Evolutionary conservation across 2,797 vertebrate genomes (phyloP).

Genomic region (Hydrophis major): DNA sequence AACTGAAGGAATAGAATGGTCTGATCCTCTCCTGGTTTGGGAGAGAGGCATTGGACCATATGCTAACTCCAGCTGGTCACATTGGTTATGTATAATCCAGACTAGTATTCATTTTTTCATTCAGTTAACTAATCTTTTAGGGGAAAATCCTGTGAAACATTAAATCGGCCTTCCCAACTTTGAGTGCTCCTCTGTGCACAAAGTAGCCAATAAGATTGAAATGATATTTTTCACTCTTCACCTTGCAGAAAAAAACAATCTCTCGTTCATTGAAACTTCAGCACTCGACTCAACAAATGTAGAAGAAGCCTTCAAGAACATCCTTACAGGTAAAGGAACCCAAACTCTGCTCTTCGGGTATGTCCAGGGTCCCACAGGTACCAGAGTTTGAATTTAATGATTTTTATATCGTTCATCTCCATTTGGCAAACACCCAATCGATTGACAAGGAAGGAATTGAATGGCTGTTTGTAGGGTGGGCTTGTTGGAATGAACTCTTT

Average conservation of each 20-base stretch:
- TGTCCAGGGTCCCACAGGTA: neutral
- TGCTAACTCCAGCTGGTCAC: neutral
- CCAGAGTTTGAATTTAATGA: neutral
- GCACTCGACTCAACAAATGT: conserved; percentile 98
- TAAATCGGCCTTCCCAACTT: neutral
- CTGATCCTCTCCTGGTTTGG: neutral
- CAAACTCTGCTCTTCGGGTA: no score
- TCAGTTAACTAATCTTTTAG: neutral
- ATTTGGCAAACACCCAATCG: neutral
- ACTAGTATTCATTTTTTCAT: neutral
- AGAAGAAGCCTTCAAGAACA: conserved; percentile 98
- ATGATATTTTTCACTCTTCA: conserved; percentile 5
- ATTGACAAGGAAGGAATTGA: neutral
- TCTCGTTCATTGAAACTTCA: conserved; percentile 98
- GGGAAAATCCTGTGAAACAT: no score
- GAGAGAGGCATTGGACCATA: neutral
- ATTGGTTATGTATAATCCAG: neutral
- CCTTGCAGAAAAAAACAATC: conserved; percentile 91
- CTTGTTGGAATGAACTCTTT: neutral
- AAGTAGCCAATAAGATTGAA: neutral
- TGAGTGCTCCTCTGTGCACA: neutral
- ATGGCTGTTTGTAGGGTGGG: neutral
- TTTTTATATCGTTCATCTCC: neutral
- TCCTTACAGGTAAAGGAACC: conserved; percentile 84
- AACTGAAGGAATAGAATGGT: neutral